Evolutionary conservation across 1,140 invertebrate species (phyloP).

Genomic region (Chionoecetes opilio): DNA sequence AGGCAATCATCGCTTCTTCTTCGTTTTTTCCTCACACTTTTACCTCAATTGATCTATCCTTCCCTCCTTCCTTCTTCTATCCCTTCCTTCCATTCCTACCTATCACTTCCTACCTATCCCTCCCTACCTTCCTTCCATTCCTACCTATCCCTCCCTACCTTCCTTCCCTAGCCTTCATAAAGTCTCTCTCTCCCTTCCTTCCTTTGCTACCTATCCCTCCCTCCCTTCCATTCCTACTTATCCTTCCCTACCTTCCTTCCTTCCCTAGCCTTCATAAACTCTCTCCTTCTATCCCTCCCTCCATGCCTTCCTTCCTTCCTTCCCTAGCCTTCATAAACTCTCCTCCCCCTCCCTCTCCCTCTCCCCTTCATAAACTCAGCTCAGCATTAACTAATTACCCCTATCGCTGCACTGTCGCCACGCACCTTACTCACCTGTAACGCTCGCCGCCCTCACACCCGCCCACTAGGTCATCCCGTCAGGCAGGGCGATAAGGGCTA

Average conservation of each 20-base stretch:
- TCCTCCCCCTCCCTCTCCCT: background rate
- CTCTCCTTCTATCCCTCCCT: background rate
- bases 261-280: background rate
- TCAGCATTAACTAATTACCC: slow-evolving; percentile 66
- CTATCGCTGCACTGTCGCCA: slow-evolving; percentile 9
- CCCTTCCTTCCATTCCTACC: background rate
- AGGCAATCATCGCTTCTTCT: background rate
- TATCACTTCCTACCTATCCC: background rate
- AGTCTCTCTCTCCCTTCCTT: background rate
- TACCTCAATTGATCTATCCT: background rate
- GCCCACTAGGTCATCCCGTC: slow-evolving; percentile 41
- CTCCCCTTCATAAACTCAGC: slow-evolving; percentile 39
- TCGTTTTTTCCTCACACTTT: background rate
- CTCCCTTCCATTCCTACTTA: background rate
- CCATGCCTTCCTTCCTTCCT: background rate
- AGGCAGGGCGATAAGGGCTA: slow-evolving; percentile 60
- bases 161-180: background rate
- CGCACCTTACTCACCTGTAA: background rate
- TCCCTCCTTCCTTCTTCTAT: background rate
- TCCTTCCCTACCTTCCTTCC: background rate
- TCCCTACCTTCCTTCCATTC: background rate
- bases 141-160: background rate
- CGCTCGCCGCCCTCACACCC: slow-evolving; percentile 33
- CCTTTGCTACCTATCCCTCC: background rate
- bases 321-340: background rate